phyloP scores from a whole-genome alignment of 2,888 invertebrate species.

The Agrilus cyanescens region DNA sequence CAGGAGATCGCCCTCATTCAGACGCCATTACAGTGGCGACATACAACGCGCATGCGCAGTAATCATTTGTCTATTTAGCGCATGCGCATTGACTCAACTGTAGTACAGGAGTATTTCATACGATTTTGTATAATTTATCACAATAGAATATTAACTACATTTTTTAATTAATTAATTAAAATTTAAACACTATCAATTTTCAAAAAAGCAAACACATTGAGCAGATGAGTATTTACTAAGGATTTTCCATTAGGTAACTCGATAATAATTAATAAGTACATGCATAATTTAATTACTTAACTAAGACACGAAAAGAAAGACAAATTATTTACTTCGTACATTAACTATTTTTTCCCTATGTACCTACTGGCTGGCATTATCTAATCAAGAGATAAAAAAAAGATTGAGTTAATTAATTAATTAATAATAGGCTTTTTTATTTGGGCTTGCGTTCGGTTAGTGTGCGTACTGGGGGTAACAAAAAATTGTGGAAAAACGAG shows the following conservation, averaged over 20 bases:
- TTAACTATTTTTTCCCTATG: neutral
- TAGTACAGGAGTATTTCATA: too few relatives aligned
- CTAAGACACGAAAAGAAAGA: conserved; percentile 2
- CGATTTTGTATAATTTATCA: too few relatives aligned
- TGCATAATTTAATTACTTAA: neutral
- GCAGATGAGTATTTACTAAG: conserved; percentile 20
- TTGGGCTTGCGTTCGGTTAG: too few relatives aligned
- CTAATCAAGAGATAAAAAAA: too few relatives aligned
- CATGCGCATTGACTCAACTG: too few relatives aligned
- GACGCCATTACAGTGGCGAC: conserved; percentile 3
- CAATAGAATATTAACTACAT: too few relatives aligned
- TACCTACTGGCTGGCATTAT: too few relatives aligned
- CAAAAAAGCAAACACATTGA: conserved; percentile 19
- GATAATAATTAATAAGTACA: conserved; percentile 9
- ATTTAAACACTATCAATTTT: conserved; percentile 15
- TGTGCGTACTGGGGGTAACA: too few relatives aligned
- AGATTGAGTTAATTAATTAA: too few relatives aligned
- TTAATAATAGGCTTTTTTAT: too few relatives aligned
- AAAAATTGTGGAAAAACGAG: too few relatives aligned
- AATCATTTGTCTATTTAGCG: neutral
- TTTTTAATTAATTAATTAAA: conserved; percentile 1
- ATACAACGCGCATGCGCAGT: neutral
- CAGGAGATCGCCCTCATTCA: too few relatives aligned
- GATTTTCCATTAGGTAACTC: conserved; percentile 17
- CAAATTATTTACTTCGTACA: neutral